Evolutionary conservation across 2,113 vertebrate genomes (phyloP), one percentile per base, ranked within the genome.

Genomic region (Calyptommatus sinebrachiatus): DNA sequence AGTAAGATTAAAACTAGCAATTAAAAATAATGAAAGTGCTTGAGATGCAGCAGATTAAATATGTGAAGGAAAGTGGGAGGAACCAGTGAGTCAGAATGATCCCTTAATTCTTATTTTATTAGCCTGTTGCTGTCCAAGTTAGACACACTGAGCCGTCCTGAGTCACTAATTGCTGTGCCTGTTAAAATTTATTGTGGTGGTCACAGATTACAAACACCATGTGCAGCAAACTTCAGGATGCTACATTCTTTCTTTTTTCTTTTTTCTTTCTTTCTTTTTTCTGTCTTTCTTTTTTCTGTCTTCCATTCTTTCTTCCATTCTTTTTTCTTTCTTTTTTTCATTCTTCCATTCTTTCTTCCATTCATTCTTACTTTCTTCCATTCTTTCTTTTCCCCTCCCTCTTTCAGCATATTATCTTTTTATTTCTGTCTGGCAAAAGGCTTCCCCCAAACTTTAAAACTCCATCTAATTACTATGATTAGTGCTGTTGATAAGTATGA

Each of bases 401-500:
- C 35, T 41, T 41, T 41, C 35, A 14, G 26, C 63, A 12, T 28
- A 4, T n/a, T 16, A 14, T 28, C 65, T 18, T 66, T 0, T 35
- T 48, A 35, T 29, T 24, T 0, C 53, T 57, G 61, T 65, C 45
- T 53, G 62, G 45, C 11, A 57, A 6, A 2, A 22, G 6, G 24
- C 20, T 5, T 7, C 24, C 8, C 1, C 7, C 12, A 41, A 62
- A 78, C n/a, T 78, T 80, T 68, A 73, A 80, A 67, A 0, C 1
- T 1, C 78, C 0, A 60, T 76, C 81, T 83, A 48, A 76, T 83
- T 87, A 73, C 31, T 57, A 48, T 41, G 69, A 78, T 72, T 73
- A 63, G 28, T 66, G 48, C 46, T 57, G 22, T 76, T 71, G 45
- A 74, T 41, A 65, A 62, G 16, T 66, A 66, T 57, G 29, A 22